Conservation (phyloP, 2,888 invertebrate genomes). For the Pandemis cinnamomeana region DNA sequence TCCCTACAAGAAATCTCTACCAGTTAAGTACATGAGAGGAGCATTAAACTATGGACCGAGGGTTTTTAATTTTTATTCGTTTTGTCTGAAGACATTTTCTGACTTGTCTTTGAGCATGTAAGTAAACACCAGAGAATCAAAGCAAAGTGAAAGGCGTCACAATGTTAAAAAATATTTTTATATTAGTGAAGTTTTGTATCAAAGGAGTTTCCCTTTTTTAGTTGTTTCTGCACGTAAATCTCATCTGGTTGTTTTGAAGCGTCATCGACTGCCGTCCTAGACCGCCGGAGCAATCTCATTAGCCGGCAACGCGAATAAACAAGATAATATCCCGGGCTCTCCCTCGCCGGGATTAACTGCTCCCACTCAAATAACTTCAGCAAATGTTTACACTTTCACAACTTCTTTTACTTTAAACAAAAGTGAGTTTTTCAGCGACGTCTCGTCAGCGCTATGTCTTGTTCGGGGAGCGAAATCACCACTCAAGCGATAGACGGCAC, state of each 20-base stretch:
- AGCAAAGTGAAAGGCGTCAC: not conserved
- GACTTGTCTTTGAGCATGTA: too few relatives aligned
- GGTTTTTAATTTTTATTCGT: too few relatives aligned
- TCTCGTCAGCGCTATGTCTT: slow-evolving; percentile 30
- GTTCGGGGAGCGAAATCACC: slow-evolving; percentile 6
- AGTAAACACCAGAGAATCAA: not conserved
- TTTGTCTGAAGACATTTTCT: too few relatives aligned
- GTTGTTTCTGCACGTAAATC: slow-evolving; percentile 12
- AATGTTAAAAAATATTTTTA: not conserved
- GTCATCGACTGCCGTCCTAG: slow-evolving; percentile 44
- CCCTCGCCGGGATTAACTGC: slow-evolving; percentile 32
- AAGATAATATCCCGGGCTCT: slow-evolving; percentile 52
- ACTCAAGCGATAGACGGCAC: not conserved
- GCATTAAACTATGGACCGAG: too few relatives aligned
- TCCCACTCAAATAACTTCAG: slow-evolving; percentile 44
- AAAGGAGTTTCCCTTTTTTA: not conserved
- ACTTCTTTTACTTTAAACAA: slow-evolving; percentile 39
- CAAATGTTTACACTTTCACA: slow-evolving; percentile 45
- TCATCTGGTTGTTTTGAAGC: slow-evolving; percentile 37
- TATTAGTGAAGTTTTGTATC: not conserved
- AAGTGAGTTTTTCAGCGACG: slow-evolving; percentile 15
- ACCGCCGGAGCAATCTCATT: slow-evolving; percentile 58
- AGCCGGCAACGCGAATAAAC: slow-evolving; percentile 58
- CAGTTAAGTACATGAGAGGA: too few relatives aligned
- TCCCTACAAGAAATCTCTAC: too few relatives aligned